A percentile compares a stretch with the other conserved stretches of the same genome.
Conservation (phyloP, 23 tunicate species). For the Ascidia mentula region DNA sequence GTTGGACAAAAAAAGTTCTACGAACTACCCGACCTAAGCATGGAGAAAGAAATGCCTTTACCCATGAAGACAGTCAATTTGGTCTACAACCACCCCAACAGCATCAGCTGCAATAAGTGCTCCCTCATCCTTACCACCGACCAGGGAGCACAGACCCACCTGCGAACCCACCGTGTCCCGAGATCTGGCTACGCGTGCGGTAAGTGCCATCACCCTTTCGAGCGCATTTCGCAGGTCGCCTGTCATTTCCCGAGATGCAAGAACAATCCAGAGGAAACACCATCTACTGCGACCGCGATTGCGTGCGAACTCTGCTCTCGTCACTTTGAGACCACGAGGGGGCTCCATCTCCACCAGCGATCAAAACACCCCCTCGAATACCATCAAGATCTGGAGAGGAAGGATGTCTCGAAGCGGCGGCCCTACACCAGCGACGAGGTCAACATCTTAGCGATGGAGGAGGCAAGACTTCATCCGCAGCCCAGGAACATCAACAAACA, state of each 20-base stretch:
- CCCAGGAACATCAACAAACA: neutral
- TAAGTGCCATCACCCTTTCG: slow-evolving; percentile 9
- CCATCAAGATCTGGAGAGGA: neutral
- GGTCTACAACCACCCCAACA: neutral
- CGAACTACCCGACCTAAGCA: too few species aligned
- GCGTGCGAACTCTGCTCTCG: neutral
- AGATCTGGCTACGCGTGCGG: neutral
- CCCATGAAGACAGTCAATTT: too few species aligned
- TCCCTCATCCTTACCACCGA: neutral
- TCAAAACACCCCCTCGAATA: slow-evolving; percentile 1
- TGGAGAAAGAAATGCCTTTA: too few species aligned
- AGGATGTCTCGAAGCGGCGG: slow-evolving; percentile 4
- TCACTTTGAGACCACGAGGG: neutral
- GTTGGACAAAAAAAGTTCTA: too few species aligned
- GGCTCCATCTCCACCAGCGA: neutral
- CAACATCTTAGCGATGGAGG: neutral
- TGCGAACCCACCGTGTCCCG: neutral
- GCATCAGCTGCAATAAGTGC: slow-evolving; percentile 8
- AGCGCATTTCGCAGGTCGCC: slow-evolving; percentile 11
- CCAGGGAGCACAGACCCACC: neutral
- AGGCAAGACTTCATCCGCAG: neutral
- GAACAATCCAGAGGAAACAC: neutral
- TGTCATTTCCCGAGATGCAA: neutral
- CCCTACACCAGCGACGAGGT: slow-evolving; percentile 10
- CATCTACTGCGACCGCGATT: neutral